Evolutionary conservation across 2,888 invertebrate genomes (phyloP).

Genomic region (Leucozona laternaria): DNA sequence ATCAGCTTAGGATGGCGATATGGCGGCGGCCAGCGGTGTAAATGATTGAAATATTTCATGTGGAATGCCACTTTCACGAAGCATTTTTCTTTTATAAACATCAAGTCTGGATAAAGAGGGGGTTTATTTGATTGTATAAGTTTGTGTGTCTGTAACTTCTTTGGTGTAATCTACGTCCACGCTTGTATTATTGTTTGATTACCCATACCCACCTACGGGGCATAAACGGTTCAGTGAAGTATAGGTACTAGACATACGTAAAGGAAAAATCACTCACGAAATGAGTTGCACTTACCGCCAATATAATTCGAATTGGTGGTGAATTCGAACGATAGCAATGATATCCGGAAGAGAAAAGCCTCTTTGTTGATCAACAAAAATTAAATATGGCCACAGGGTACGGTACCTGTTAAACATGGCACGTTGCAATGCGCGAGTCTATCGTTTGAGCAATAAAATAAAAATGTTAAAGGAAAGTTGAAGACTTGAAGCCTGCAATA

Average conservation of each 20-base stretch:
- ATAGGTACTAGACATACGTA: not conserved
- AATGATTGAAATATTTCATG: slow-evolving; percentile 23
- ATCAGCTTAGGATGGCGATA: not conserved
- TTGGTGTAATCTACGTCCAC: slow-evolving; percentile 12
- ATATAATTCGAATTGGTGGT: slow-evolving; percentile 10
- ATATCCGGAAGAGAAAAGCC: slow-evolving; percentile 68
- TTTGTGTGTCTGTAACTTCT: slow-evolving; percentile 22
- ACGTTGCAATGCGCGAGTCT: slow-evolving; percentile 11
- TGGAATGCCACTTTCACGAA: slow-evolving; percentile 68
- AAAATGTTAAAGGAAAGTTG: slow-evolving; percentile 48
- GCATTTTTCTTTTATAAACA: slow-evolving; percentile 33
- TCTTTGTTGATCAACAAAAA: slow-evolving; percentile 61
- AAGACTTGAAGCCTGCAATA: not conserved
- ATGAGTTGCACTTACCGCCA: slow-evolving; percentile 48
- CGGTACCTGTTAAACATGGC: slow-evolving; percentile 47
- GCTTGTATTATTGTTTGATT: slow-evolving; percentile 53
- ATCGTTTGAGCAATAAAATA: slow-evolving; percentile 33
- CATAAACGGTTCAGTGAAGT: slow-evolving; percentile 40
- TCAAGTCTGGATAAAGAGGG: not conserved
- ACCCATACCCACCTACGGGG: slow-evolving; percentile 69
- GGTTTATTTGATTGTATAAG: slow-evolving; percentile 55
- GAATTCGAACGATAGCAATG: slow-evolving; percentile 41
- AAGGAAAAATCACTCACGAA: slow-evolving; percentile 31
- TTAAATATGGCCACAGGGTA: slow-evolving; percentile 38
- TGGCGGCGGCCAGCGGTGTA: not conserved